Evolutionary conservation across 2,113 vertebrate species (phyloP).

Genomic region (Zootoca vivipara): DNA sequence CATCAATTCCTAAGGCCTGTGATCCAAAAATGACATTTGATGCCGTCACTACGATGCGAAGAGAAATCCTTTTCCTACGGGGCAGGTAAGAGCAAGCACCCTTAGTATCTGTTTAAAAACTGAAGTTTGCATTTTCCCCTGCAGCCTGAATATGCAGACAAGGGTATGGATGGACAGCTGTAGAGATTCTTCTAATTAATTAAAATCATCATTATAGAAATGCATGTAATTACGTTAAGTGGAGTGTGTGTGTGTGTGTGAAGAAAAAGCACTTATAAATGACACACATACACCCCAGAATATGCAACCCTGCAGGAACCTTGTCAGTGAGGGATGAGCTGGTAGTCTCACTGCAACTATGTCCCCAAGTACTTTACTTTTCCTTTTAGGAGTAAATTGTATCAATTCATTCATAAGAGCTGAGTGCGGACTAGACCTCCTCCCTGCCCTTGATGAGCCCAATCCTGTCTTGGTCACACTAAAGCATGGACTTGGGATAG

Average conservation of each 20-base stretch:
- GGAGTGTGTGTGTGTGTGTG: too few species aligned
- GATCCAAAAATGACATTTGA: conserved; percentile 79
- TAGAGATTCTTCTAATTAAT: neutral
- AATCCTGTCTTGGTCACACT: neutral
- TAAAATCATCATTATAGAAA: too few species aligned
- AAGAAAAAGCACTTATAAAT: too few species aligned
- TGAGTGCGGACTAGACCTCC: neutral
- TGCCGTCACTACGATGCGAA: conserved; percentile 82
- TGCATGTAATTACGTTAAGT: neutral
- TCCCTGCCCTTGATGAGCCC: neutral
- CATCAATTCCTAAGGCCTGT: conserved; percentile 77
- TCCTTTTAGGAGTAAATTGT: neutral
- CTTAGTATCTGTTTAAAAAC: neutral
- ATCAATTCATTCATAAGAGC: neutral
- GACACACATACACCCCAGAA: too few species aligned
- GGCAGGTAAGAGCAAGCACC: conserved; percentile 79
- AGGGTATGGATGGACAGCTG: neutral
- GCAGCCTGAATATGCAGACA: neutral
- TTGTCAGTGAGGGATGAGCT: too few species aligned
- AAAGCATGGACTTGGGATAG: neutral
- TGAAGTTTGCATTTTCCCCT: neutral
- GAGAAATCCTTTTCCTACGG: conserved; percentile 90
- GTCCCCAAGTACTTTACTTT: neutral
- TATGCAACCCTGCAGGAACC: too few species aligned
- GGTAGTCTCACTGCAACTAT: neutral